Evolutionary conservation across 2,797 vertebrate genomes (phyloP), one percentile per base, ranked within the genome.

Genomic region (Aeoliscus strigatus): DNA sequence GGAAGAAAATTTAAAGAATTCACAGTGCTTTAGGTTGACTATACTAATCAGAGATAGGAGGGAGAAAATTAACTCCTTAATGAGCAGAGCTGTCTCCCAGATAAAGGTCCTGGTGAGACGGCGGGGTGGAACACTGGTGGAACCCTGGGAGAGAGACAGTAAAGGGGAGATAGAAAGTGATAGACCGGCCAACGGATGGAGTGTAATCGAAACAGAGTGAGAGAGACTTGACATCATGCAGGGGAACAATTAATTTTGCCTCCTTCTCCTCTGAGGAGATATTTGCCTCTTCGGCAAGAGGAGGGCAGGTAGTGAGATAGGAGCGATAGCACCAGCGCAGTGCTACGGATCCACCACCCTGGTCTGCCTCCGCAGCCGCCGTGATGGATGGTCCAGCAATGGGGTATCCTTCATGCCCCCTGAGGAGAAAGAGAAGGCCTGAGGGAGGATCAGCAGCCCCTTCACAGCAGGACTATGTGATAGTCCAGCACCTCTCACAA

Each of bases 1-100:
- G 74, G 63, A 67, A 61, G 75, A 70, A 83, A 82, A 82, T 86
- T 83, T 88, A 81, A 88, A 88, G 86, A 87, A 90, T 88, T 85
- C 82, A 82, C 85, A 86, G 73, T 86, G 83, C 80, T 84, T 88
- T 90, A 87, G 59, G 84, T 85, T 81, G 70, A 71, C 81, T 83
- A 67, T 75, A 66, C 72, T 82, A 84, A 85, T 81, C 77, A 73
- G 65, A 80, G 77, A 84, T 87, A 86, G 79, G 62, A 75, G 70
- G n/a, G 60, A 82, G 74, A 76, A 82, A 84, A 80, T 86, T 84
- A 89, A 88, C 86, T 86, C 67, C 82, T 88, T 87, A 87, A 88
- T 86, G 83, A 88, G 86, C 79, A 86, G 74, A 83, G 83, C 58
- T 33, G 75, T 79, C 74, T 77, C 58, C 51, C 57, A 51, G 86